Evolutionary conservation across 2,113 vertebrate genomes (phyloP), one percentile per base, ranked within the genome.

Genomic region (Machaerirhynchus nigripectus): DNA sequence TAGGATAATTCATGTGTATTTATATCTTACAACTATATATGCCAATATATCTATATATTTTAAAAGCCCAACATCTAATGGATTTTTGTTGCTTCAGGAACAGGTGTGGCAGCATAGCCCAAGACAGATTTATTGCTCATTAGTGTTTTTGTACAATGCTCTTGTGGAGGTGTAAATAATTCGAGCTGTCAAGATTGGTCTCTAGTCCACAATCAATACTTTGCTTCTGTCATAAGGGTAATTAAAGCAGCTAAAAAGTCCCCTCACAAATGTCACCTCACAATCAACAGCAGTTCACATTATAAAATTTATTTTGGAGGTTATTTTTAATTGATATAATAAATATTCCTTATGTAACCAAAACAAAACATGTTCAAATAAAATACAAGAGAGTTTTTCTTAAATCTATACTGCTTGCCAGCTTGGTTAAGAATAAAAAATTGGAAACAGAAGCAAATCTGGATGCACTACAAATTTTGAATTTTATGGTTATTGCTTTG

Each of bases 91-190:
- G 96, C 97, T 97, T 90, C 94, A 97, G 97, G 98, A 98, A 98
- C 98, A 98, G 98, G 98, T 98, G 98, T 98, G 96, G 97, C 87
- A 97, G 96, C 97, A 96, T 74, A 97, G 97, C 89, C 90, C 91
- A 89, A 40, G 75, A 96, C 95, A 98, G 98, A 98, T 98, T 98
- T 98, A 98, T 98, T 98, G 98, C 97, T 98, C 98, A 98, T 98
- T 98, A 98, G 98, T 97, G 98, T 97, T 98, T 98, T 98, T 97
- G 97, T 98, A 97, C 97, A 98, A 98, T 95, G 97, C 95, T 98
- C 97, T 97, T 96, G 96, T 96, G 93, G 97, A 98, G 97, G 96
- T 97, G 96, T 98, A 98, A 98, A 98, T 98, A 98, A 98, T 97
- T 93, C 40, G 78, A 98, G 97, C 96, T 97, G 98, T 97, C 98